Percentiles rank a stretch among this genome's conserved stretches.
Evolutionary conservation across 2,113 vertebrate species (phyloP).

Genomic region (Pitta sordida): DNA sequence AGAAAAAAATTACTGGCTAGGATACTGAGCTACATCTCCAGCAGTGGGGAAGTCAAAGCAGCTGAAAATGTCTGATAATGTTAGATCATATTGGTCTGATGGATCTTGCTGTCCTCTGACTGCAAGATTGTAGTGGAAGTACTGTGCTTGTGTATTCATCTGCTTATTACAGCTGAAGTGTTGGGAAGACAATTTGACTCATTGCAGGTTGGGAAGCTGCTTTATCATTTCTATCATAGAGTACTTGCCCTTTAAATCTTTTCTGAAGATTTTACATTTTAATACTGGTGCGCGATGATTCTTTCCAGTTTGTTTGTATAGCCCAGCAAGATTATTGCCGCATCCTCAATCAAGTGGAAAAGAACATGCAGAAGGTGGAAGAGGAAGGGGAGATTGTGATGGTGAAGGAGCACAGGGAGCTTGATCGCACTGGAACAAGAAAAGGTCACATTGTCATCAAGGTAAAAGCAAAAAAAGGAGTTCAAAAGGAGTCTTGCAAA

Average conservation of each 20-base stretch:
- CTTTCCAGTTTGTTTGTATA: conserved; percentile 94
- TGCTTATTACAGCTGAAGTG: neutral
- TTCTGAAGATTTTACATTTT: conserved; percentile 20
- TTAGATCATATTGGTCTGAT: neutral
- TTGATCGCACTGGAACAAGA: conserved; percentile 96
- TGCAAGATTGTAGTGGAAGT: neutral
- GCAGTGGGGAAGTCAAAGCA: neutral
- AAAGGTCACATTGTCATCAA: conserved; percentile 99
- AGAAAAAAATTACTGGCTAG: neutral
- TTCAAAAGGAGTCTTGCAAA: too few relatives aligned
- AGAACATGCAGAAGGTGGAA: conserved; percentile 99
- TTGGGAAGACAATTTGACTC: neutral
- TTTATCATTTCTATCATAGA: conserved; percentile 3
- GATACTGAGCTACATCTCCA: neutral
- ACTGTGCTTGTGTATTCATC: neutral
- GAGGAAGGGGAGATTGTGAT: conserved; percentile 99
- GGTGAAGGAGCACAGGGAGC: conserved; percentile 97
- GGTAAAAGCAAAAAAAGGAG: conserved; percentile 74
- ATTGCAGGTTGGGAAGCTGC: neutral
- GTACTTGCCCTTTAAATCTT: conserved; percentile 1
- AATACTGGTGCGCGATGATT: neutral
- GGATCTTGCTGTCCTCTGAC: neutral
- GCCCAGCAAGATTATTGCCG: conserved; percentile 99
- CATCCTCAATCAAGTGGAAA: conserved; percentile 98
- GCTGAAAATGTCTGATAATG: neutral